phyloP scores from a whole-genome alignment of 2,113 vertebrate species.

The Cyphotilapia sp. region DNA sequence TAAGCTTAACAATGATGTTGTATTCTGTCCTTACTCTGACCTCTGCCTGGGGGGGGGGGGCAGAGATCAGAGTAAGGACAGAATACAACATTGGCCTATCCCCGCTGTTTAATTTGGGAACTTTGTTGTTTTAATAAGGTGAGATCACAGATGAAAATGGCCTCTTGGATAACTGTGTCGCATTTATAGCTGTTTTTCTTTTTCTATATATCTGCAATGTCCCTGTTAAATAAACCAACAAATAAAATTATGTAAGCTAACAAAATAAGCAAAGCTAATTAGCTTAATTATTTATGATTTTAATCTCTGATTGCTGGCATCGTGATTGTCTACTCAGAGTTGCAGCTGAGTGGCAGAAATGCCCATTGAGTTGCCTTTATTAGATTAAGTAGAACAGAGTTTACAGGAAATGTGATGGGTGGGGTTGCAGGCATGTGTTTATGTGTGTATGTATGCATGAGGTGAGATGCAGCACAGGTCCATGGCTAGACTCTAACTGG shows the following conservation, averaged over 20 bases:
- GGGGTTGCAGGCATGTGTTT: neutral
- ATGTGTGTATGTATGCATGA: neutral
- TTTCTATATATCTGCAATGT: neutral
- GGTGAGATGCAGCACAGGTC: neutral
- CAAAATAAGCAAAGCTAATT: neutral
- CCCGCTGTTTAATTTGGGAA: neutral
- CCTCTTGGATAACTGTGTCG: neutral
- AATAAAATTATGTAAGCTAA: neutral
- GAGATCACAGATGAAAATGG: neutral
- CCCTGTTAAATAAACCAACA: neutral
- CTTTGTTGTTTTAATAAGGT: neutral
- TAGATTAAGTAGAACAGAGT: neutral
- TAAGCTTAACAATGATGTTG: neutral
- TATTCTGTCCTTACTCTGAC: neutral
- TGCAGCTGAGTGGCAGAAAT: neutral
- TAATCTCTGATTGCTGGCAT: neutral
- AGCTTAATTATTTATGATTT: neutral
- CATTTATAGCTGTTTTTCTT: neutral
- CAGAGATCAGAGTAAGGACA: neutral
- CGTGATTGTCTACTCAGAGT: neutral
- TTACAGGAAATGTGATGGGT: neutral
- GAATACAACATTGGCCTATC: neutral
- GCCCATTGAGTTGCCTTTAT: neutral
- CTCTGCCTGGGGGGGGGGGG: neutral
- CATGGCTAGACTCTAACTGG: neutral